These are phyloP conservation scores for Tanytarsus gracilentus DNA, from an alignment of 2,888 invertebrate genomes.

Conservation along the genomic window DNA sequence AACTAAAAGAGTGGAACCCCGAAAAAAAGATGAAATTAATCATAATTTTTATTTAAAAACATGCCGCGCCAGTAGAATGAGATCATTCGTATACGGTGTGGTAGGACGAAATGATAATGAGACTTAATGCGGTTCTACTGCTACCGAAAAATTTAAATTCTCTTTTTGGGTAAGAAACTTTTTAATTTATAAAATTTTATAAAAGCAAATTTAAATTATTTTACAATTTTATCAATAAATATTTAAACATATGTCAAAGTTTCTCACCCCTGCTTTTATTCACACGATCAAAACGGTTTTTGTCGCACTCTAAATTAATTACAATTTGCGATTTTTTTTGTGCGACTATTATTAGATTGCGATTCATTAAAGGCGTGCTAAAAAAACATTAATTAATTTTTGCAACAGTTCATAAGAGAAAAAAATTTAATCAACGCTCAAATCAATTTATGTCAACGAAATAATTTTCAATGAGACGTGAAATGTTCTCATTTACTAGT, in stretches of 20 bases:
- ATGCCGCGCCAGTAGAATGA: constrained; percentile 7
- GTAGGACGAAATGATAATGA: constrained; percentile 19
- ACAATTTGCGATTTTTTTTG: background rate
- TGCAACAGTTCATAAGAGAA: background rate
- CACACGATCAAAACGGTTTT: background rate
- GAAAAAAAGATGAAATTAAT: constrained; percentile 18
- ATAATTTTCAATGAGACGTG: background rate
- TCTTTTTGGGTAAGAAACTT: background rate
- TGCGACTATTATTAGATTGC: background rate
- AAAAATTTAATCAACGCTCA: background rate
- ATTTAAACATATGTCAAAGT: background rate
- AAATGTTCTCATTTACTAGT: background rate
- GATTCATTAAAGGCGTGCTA: background rate
- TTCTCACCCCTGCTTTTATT: too few species aligned
- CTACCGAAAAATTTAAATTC: constrained; percentile 10
- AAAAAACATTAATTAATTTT: background rate
- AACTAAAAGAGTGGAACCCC: background rate
- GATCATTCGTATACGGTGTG: background rate
- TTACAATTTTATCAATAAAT: background rate
- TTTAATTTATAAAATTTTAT: background rate
- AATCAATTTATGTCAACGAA: background rate
- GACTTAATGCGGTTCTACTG: constrained; percentile 21
- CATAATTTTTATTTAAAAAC: constrained; percentile 23
- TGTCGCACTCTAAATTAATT: background rate
- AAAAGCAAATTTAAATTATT: too few species aligned